These are phyloP conservation scores for Vollenhovia emeryi DNA, from an alignment of 1,140 invertebrate genomes.

Conservation along the genomic window DNA sequence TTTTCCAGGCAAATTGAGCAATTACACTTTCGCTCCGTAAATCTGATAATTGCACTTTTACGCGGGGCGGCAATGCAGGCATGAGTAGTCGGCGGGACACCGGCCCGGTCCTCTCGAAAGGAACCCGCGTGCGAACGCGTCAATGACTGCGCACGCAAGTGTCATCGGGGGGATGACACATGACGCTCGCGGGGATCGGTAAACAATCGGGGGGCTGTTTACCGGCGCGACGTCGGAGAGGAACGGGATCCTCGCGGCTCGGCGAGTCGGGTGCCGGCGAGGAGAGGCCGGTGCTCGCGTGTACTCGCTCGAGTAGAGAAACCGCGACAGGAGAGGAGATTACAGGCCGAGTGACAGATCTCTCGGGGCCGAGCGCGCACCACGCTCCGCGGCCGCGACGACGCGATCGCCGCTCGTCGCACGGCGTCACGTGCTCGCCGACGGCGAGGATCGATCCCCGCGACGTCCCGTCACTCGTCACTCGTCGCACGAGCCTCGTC, in stretches of 20 bases:
- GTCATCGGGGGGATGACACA: slow-evolving; percentile 14
- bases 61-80: no score
- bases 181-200: slow-evolving; percentile 21
- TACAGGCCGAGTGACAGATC: neutral
- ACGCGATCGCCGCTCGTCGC: neutral
- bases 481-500: slow-evolving; percentile 49
- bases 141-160: slow-evolving; percentile 40
- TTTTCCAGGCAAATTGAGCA: neutral
- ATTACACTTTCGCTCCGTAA: neutral
- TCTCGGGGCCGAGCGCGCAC: neutral
- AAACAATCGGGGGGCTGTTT: slow-evolving; percentile 64
- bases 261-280: neutral
- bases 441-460: neutral
- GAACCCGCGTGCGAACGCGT: slow-evolving; percentile 7
- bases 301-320: slow-evolving; percentile 34
- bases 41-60: neutral
- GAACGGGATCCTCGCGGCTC: no score
- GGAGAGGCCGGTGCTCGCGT: neutral
- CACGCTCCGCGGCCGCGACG: neutral
- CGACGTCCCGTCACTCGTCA: no score
- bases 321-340: slow-evolving; percentile 40
- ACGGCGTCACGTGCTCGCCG: neutral
- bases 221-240: no score
- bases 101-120: neutral
- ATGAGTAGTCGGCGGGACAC: no score